phyloP scores from a whole-genome alignment of 2,113 vertebrate species.

The Leiothrix lutea region DNA sequence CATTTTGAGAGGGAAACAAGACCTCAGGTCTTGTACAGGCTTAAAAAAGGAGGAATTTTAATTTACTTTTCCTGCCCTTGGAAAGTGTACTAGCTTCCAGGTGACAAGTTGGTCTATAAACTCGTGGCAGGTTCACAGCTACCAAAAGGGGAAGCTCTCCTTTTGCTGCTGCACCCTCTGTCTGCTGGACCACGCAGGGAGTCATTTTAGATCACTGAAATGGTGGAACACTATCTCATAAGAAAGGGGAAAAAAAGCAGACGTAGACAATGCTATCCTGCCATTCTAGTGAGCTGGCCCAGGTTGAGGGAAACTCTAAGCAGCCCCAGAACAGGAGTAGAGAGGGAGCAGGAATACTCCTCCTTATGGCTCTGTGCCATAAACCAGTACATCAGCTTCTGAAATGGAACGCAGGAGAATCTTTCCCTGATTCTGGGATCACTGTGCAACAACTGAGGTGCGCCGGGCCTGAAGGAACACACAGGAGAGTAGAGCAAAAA shows the following conservation, averaged over 20 bases:
- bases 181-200: background rate
- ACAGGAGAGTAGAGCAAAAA: background rate
- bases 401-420: background rate
- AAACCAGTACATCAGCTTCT: background rate
- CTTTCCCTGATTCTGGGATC: background rate
- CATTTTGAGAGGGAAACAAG: background rate
- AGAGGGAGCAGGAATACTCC: background rate
- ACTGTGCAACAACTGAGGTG: background rate
- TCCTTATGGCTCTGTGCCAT: background rate
- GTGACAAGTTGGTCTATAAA: background rate
- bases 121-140: background rate
- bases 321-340: background rate
- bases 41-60: background rate
- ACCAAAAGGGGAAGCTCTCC: background rate
- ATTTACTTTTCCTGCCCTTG: background rate
- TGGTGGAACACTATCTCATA: background rate
- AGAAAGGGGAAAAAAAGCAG: background rate
- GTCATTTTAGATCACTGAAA: background rate
- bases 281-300: background rate
- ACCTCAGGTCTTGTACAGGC: background rate
- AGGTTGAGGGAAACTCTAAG: background rate
- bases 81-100: background rate
- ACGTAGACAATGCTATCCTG: background rate
- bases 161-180: background rate
- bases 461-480: background rate